Percentiles rank a stretch among this genome's conserved stretches.
Evolutionary conservation across 2,113 vertebrate genomes (phyloP).

Genomic region (Grammomys dolichurus): DNA sequence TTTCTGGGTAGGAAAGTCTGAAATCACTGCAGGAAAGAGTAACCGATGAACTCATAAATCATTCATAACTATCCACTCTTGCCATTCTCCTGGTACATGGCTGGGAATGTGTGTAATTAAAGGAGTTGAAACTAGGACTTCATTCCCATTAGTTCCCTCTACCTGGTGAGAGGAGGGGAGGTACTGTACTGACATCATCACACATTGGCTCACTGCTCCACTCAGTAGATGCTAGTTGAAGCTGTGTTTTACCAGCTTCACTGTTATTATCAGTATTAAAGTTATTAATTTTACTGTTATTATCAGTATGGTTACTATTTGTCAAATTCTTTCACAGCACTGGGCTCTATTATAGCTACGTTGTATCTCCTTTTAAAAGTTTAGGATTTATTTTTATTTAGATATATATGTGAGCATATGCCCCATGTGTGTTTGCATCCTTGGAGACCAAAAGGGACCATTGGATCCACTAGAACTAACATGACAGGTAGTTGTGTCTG

Average conservation of each 20-base stretch:
- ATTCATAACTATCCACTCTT: slow-evolving; percentile 20
- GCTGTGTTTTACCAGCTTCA: too few species aligned
- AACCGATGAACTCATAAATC: slow-evolving; percentile 25
- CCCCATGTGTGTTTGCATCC: too few species aligned
- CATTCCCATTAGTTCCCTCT: background rate
- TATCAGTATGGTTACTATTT: background rate
- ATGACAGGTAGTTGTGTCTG: background rate
- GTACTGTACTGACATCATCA: background rate
- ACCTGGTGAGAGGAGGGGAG: background rate
- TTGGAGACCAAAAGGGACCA: background rate
- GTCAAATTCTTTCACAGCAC: background rate
- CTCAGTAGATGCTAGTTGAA: background rate
- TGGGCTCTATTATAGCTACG: background rate
- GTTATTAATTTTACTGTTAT: too few species aligned
- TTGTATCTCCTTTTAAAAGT: background rate
- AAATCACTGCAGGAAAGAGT: background rate
- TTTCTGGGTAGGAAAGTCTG: background rate
- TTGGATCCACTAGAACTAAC: background rate
- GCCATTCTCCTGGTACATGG: background rate
- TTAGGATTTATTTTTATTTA: background rate
- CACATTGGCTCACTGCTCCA: too few species aligned
- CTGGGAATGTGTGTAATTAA: background rate
- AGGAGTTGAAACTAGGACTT: slow-evolving; percentile 8
- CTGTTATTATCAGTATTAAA: background rate
- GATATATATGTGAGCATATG: background rate